These are phyloP conservation scores for Timema podura DNA, from an alignment of 2,888 invertebrate species.

Conservation along the genomic window DNA sequence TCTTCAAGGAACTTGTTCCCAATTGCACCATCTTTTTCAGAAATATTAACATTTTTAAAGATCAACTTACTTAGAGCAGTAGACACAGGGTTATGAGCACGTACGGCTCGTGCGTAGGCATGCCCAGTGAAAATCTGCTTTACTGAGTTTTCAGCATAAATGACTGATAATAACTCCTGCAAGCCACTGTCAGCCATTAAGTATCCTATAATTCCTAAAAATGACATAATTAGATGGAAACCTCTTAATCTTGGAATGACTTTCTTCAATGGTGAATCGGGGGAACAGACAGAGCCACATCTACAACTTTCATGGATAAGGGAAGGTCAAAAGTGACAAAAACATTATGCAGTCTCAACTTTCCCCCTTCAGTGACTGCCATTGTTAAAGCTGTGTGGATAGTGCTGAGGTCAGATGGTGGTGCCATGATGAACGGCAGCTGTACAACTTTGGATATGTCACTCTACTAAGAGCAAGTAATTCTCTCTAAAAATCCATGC, in stretches of 20 bases:
- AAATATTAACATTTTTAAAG: neutral
- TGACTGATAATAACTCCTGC: neutral
- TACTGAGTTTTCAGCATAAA: constrained; percentile 3
- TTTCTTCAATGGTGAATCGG: constrained; percentile 1
- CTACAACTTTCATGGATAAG: neutral
- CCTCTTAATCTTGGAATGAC: neutral
- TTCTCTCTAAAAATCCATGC: neutral
- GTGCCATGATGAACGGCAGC: too few relatives aligned
- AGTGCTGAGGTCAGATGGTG: neutral
- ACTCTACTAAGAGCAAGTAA: neutral
- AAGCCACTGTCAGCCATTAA: constrained; percentile 3
- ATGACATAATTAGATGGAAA: constrained; percentile 3
- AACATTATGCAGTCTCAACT: constrained; percentile 1
- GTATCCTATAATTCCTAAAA: neutral
- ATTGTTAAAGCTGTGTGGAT: constrained; percentile 1
- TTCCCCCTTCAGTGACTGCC: neutral
- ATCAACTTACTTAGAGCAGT: constrained; percentile 1
- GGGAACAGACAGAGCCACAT: constrained; percentile 1
- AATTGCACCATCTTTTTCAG: neutral
- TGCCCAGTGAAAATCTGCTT: neutral
- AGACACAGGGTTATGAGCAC: too few relatives aligned
- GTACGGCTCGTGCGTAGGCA: neutral
- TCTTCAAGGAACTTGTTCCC: neutral
- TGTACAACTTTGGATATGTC: neutral
- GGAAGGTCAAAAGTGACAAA: constrained; percentile 1